Percentiles rank a stretch among this genome's conserved stretches.
phyloP scores from a whole-genome alignment of 2,888 invertebrate species.

The Clepsis dumicolana region DNA sequence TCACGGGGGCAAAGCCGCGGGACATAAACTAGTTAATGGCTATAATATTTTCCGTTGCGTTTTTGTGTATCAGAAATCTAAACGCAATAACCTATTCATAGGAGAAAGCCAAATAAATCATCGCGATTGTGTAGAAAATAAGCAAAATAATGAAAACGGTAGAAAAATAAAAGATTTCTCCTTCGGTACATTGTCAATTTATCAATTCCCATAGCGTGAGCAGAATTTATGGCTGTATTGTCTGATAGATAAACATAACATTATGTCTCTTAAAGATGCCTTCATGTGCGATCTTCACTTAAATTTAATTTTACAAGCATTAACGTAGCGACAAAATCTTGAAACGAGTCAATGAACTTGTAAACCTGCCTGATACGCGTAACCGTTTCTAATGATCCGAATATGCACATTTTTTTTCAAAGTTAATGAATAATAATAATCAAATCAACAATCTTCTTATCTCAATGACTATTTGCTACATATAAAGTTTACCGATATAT shows the following conservation, averaged over 20 bases:
- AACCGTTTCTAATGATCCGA: neutral
- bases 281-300: constrained; percentile 14
- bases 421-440: too few relatives aligned
- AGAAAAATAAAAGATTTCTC: constrained; percentile 41
- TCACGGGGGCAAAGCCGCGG: too few relatives aligned
- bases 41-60: too few relatives aligned
- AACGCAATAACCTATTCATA: constrained; percentile 22
- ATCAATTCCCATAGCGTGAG: constrained; percentile 32
- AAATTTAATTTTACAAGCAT: constrained; percentile 15
- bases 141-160: constrained; percentile 37
- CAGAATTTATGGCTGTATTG: constrained; percentile 39
- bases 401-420: neutral
- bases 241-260: constrained; percentile 25
- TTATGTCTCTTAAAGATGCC: constrained; percentile 10
- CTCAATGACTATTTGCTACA: too few relatives aligned
- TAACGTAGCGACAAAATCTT: constrained; percentile 30
- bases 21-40: too few relatives aligned
- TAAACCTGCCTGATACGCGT: neutral
- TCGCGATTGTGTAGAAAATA: constrained; percentile 30
- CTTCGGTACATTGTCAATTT: constrained; percentile 33
- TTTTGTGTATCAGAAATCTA: constrained; percentile 30
- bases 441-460: too few relatives aligned
- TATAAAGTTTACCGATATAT: too few relatives aligned
- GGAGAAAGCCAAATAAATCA: constrained; percentile 42
- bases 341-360: constrained; percentile 16